phyloP scores from a whole-genome alignment of 2,113 vertebrate genomes.

The Chunga burmeisteri region DNA sequence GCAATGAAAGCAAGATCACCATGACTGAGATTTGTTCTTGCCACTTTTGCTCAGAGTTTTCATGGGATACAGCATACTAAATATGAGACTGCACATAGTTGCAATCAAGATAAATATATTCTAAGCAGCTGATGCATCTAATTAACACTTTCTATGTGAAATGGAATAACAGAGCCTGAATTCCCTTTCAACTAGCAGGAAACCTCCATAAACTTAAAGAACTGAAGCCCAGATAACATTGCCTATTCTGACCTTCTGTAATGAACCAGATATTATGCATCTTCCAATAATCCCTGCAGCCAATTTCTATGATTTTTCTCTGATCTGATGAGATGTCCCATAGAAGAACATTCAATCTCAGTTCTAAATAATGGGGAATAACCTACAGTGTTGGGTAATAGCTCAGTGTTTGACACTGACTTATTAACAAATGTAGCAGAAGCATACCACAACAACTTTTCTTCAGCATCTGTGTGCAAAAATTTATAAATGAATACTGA shows the following conservation, averaged over 20 bases:
- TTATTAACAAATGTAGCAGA: background rate
- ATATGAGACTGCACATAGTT: background rate
- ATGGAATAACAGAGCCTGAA: background rate
- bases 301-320: background rate
- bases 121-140: background rate
- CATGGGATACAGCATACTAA: background rate
- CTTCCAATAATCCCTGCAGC: background rate
- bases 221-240: background rate
- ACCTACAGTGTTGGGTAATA: background rate
- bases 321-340: background rate
- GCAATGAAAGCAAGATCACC: background rate
- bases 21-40: background rate
- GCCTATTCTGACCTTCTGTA: background rate
- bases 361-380: background rate
- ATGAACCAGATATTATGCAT: background rate
- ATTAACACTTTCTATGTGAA: background rate
- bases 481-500: background rate
- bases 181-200: background rate
- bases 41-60: background rate
- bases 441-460: background rate
- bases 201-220: background rate
- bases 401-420: background rate
- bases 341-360: background rate
- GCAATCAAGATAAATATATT: background rate
- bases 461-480: background rate